Conservation (phyloP, 92 coral and sea anemone genomes). For the Porites rus region DNA sequence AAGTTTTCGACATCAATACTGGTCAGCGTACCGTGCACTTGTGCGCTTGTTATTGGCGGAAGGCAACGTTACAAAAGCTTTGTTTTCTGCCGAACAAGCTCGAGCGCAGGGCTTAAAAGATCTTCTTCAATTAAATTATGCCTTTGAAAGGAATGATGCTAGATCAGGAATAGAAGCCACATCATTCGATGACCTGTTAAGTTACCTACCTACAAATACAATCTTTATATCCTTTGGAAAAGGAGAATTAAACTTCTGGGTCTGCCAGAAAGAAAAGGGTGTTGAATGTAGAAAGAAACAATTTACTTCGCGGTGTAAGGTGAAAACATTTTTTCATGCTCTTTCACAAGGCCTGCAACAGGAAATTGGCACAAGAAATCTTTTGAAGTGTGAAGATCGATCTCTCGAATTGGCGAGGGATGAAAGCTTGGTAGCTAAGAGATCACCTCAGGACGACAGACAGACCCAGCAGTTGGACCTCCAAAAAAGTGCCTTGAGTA, state of each 20-base stretch:
- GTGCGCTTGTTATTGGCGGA: not conserved
- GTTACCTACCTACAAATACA: not conserved
- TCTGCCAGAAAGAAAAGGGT: not conserved
- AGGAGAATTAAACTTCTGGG: not conserved
- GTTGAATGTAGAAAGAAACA: not conserved
- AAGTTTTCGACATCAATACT: not conserved
- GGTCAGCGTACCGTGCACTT: not conserved
- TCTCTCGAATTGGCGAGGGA: not conserved
- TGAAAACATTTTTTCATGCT: not conserved
- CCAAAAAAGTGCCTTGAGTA: not conserved
- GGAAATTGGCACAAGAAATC: not conserved
- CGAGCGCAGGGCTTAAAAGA: slow-evolving; percentile 4
- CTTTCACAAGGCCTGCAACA: not conserved
- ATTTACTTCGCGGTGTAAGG: not conserved
- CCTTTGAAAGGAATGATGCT: not conserved
- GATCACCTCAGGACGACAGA: not conserved
- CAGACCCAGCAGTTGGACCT: not conserved
- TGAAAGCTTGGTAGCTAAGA: not conserved
- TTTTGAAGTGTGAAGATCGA: slow-evolving; percentile 6
- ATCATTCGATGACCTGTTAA: not conserved
- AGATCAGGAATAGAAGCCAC: not conserved
- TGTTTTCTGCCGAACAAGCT: slow-evolving; percentile 4
- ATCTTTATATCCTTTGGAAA: not conserved
- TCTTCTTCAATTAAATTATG: not conserved
- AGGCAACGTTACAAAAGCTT: not conserved